phyloP scores from a whole-genome alignment of 2,113 vertebrate genomes.

The Tilapia sparmanii region DNA sequence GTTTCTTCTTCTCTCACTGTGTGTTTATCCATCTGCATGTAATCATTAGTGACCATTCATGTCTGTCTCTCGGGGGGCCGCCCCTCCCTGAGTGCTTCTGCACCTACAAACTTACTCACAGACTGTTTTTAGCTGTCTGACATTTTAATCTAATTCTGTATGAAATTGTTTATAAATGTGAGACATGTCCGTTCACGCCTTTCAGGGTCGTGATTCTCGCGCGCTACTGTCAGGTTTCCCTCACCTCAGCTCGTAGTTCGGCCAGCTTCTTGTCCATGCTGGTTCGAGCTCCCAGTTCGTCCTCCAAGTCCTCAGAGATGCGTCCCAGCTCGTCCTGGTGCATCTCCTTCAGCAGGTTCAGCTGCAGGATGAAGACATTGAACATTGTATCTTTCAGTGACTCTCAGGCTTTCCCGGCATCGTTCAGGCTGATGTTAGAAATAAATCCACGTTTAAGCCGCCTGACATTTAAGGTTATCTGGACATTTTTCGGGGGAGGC shows the following conservation, averaged over 20 bases:
- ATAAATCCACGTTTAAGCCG: background rate
- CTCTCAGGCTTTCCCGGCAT: background rate
- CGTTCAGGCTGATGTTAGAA: background rate
- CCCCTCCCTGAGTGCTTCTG: background rate
- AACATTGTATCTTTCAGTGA: background rate
- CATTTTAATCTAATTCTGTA: accelerated
- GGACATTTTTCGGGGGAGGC: background rate
- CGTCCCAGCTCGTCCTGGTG: conserved; percentile 95
- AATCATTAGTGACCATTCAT: background rate
- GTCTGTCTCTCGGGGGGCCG: background rate
- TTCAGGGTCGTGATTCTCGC: accelerated
- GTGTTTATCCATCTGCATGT: background rate
- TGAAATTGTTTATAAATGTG: accelerated
- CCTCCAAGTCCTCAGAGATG: conserved; percentile 94
- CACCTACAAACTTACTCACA: background rate
- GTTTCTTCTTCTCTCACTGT: background rate
- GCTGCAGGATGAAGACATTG: conserved; percentile 57
- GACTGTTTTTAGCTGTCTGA: background rate
- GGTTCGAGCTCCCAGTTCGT: conserved; percentile 88
- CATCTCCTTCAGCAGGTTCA: conserved; percentile 91
- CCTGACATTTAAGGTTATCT: background rate
- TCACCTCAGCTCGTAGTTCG: conserved; percentile 88
- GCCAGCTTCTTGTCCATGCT: conserved; percentile 98
- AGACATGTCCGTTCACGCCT: background rate
- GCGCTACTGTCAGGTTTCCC: background rate